Evolutionary conservation across 2,113 vertebrate genomes (phyloP), one percentile per base, ranked within the genome.

Genomic region (Nothobranchius kuhntae): DNA sequence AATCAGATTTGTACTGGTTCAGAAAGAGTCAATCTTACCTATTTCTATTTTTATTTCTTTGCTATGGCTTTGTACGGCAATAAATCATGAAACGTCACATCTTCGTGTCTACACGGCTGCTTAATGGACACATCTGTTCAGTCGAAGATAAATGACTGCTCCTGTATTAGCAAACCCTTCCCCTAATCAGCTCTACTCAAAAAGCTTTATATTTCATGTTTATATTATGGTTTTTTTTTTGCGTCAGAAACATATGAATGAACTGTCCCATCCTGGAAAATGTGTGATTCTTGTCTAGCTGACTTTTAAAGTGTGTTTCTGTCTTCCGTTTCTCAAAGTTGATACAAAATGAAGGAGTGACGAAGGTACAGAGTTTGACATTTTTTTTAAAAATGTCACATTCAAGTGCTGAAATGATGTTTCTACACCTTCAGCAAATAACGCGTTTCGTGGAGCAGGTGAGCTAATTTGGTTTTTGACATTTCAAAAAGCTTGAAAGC

Each of bases 1-100:
- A 77, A 88, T 83, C 65, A 83, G 76, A 88, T 80, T 83, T 78
- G 76, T 78, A 71, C 67, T 77, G 77, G 77, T 83, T 83, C 72
- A 72, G 71, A 83, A 66, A 75, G 44, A 77, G 80, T 76, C 78
- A 67, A 51, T 77, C 71, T 82, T 70, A 44, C 61, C 8, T 35
- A 1, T 47, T 47, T 48, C 14, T 61, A 80, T 51, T 12, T 57
- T 14, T 48, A 3, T 47, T 47, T 61, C 14, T 61, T 81, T 51
- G 67, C 61, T 60, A 75, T 80, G 61, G 63, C 51, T 65, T 79
- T 71, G 67, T 70, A 71, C 63, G 56, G 71, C 75, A 57, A 51
- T 66, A 57, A 73, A 83, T 77, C 81, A 77, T 73, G 73, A 68
- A 80, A 78, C 68, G 56, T 73, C 75, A 67, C 65, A 61, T 73